These are phyloP conservation scores for Eristalinus sepulchralis DNA, from an alignment of 2,888 invertebrate species.

Conservation along the genomic window DNA sequence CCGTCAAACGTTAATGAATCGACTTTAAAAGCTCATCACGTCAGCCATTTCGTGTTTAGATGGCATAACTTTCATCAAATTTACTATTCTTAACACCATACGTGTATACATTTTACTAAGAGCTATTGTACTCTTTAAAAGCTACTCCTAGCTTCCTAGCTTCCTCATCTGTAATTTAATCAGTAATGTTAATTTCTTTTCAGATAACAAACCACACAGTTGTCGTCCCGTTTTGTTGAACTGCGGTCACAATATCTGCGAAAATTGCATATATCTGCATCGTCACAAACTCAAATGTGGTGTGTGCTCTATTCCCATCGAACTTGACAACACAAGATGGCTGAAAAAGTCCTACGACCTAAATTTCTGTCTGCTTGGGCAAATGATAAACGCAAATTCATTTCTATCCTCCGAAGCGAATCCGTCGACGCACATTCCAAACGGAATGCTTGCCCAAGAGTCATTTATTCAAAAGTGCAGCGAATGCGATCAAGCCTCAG, in stretches of 20 bases:
- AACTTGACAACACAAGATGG: conserved; percentile 58
- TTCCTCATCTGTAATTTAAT: too few species aligned
- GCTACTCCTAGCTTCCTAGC: too few species aligned
- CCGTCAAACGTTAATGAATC: too few species aligned
- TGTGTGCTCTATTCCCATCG: conserved; percentile 72
- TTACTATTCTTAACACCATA: too few species aligned
- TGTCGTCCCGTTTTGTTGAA: conserved; percentile 83
- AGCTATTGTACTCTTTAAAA: too few species aligned
- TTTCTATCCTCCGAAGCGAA: conserved; percentile 64
- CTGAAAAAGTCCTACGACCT: conserved; percentile 74
- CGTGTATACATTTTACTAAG: too few species aligned
- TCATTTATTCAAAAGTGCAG: conserved; percentile 73
- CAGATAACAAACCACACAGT: conserved; percentile 60
- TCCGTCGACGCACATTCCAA: not conserved
- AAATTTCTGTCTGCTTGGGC: conserved; percentile 76
- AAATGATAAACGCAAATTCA: conserved; percentile 66
- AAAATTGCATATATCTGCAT: conserved; percentile 82
- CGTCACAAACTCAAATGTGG: conserved; percentile 74
- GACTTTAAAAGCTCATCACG: too few species aligned
- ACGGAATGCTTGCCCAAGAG: conserved; percentile 45
- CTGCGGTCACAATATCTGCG: conserved; percentile 87
- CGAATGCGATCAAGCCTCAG: conserved; percentile 74
- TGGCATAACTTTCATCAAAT: too few species aligned
- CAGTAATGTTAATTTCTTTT: conserved; percentile 38
- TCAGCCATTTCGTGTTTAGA: too few species aligned